A percentile compares a stretch with the other conserved stretches of the same genome.
Evolutionary conservation across 2,113 vertebrate species (phyloP).

Genomic region (Junco hyemalis): DNA sequence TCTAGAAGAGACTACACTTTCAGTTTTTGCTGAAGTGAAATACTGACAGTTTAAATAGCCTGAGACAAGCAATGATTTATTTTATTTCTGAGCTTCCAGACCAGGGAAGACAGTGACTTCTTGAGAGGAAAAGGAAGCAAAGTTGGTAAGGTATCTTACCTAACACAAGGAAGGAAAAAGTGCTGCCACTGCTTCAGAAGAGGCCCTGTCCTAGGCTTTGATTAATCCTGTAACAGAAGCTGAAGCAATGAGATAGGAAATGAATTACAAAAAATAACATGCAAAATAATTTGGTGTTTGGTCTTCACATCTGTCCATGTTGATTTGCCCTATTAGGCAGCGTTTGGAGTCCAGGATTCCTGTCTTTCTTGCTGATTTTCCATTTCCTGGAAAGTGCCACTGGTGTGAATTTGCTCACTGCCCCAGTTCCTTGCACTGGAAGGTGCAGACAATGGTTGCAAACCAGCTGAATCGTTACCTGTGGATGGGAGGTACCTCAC

Average conservation of each 20-base stretch:
- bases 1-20: not conserved
- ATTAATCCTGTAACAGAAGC: not conserved
- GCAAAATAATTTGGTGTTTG: not conserved
- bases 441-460: not conserved
- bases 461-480: not conserved
- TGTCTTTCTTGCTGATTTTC: not conserved
- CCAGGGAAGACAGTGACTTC: not conserved
- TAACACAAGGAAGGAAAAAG: not conserved
- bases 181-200: not conserved
- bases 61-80: not conserved
- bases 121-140: not conserved
- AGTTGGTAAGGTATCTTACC: not conserved
- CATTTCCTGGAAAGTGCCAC: not conserved
- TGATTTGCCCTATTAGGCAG: not conserved
- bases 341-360: not conserved
- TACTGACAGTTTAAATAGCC: not conserved
- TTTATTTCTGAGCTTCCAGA: not conserved
- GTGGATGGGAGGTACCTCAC: not conserved
- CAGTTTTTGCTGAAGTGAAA: not conserved
- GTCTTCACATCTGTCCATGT: not conserved
- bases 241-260: not conserved
- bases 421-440: not conserved
- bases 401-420: accelerated
- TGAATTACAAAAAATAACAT: not conserved
- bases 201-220: not conserved